A percentile compares a stretch with the other conserved stretches of the same genome.
These are phyloP conservation scores for Leuciscus waleckii DNA, from an alignment of 2,797 vertebrate species.

Conservation along the genomic window DNA sequence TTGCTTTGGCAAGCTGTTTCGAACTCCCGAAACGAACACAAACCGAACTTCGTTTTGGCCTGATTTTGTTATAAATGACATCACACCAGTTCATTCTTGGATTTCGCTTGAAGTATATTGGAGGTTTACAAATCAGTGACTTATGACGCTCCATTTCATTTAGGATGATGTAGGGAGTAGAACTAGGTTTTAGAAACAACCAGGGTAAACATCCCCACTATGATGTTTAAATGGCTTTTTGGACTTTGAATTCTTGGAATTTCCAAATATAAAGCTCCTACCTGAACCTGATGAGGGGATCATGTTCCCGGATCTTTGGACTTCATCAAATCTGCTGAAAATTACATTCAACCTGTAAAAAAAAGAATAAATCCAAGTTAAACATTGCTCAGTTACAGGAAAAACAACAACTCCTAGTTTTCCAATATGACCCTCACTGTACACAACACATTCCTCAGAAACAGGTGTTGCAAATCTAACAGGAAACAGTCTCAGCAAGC, in stretches of 20 bases:
- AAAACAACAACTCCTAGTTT: not conserved
- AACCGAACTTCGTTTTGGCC: too few relatives aligned
- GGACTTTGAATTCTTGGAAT: not conserved
- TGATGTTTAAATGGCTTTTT: not conserved
- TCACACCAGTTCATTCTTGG: too few relatives aligned
- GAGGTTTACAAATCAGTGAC: not conserved
- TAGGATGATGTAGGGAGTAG: not conserved
- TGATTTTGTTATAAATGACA: not conserved
- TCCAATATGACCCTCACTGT: not conserved
- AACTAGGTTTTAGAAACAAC: not conserved
- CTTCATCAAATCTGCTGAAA: conserved; percentile 97
- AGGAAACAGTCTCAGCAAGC: not conserved
- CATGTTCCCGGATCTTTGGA: conserved; percentile 98
- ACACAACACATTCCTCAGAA: conserved; percentile 17
- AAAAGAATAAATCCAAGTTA: not conserved
- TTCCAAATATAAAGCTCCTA: conserved; percentile 73
- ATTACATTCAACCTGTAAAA: conserved; percentile 94
- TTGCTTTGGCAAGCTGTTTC: too few relatives aligned
- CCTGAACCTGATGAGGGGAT: conserved; percentile 87
- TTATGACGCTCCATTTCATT: not conserved
- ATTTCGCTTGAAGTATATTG: not conserved
- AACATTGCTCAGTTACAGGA: conserved; percentile 1
- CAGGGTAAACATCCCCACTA: not conserved
- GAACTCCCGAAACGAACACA: too few relatives aligned
- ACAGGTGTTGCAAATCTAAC: conserved; percentile 34